Base-by-base conservation (phyloP, 2,797 vertebrate species). In the Valencia hispanica region DNA sequence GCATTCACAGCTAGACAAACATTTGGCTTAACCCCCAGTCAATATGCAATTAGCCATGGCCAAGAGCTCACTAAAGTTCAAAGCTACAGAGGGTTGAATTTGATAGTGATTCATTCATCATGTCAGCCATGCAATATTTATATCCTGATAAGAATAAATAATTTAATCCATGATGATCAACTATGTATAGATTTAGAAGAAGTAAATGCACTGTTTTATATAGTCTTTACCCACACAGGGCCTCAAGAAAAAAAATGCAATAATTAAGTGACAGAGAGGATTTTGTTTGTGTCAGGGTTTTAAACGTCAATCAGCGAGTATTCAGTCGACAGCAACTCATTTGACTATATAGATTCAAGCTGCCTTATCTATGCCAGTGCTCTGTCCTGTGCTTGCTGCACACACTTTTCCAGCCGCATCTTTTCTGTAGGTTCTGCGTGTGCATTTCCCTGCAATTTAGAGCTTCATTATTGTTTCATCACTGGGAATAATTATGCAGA, bases 41-140 rank as follows among this genome's bases (percentile, higher is more conserved):
- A 91, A 91, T 91, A 92, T 78, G 79, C 88, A 92, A 92, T 92
- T 94, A 93, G 77, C 83, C 86, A 82, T 81, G 74, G 82, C 87
- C 83, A 86, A 91, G 83, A 81, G 77, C 84, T 91, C 82, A 89
- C 81, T 91, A 88, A 75, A 71, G 86, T 90, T 87, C 74, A 75
- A 79, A 84, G 78, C 83, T 83, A 82, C 83, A 89, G 79, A 83
- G 80, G 88, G 88, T 85, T 82, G 66, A 88, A 92, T 90, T 81
- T 92, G 89, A 93, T 87, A 70, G 77, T 30, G 75, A 82, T 89
- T 83, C 77, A 92, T 91, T 91, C 91, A 92, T 89, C 70, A 93
- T 87, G 74, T 75, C 53, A 74, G 72, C 72, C n/a, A 82, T 94
- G 81, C 88, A 90, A 88, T 91, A 91, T 93, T 91, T 84, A 91